Evolutionary conservation across 2,797 vertebrate genomes (phyloP), one percentile per base, ranked within the genome.

Genomic region (Pangasius larnaudii): DNA sequence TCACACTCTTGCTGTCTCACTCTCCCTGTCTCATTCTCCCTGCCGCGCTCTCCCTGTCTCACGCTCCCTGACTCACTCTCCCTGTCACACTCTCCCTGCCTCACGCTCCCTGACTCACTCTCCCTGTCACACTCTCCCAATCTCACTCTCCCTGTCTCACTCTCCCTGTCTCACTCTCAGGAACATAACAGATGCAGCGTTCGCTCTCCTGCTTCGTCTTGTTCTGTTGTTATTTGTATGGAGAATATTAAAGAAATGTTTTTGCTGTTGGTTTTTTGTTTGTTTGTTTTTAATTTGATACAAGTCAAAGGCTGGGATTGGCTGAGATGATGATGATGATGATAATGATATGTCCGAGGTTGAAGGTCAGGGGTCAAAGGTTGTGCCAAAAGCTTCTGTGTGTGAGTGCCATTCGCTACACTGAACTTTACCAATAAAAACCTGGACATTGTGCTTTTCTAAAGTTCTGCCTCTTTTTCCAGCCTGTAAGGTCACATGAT

Each of bases 351-450:
- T 59, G 85, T 85, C 78, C 71, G 2, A 33, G 61, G 42, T 83
- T 22, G 5, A 84, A 61, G 86, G 85, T 89, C 83, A 86, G 89
- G 88, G 88, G 91, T 89, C 84, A 89, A 88, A 91, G 91, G 91
- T 91, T 74, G 86, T 90, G 91, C 88, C 88, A 85, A 90, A 90
- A 85, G 91, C 91, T 90, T 91, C 83, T 89, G 85, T 82, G 91
- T 91, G 89, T 90, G 88, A 91, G 91, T 86, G 86, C 86, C 88
- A 90, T 88, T 87, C 82, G 88, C 89, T 89, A 90, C 88, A 89
- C 91, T 83, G 89, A 86, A 88, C 89, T 89, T 91, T 91, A 89
- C 49, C 88, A 91, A 91, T 91, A 91, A 91, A 87, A 91, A 90
- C 89, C 88, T 89, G 81, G 88, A 89, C 91, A 88, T 88, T 89